phyloP scores from a whole-genome alignment of 2,888 invertebrate species.

The Caenorhabditis zanzibari region DNA sequence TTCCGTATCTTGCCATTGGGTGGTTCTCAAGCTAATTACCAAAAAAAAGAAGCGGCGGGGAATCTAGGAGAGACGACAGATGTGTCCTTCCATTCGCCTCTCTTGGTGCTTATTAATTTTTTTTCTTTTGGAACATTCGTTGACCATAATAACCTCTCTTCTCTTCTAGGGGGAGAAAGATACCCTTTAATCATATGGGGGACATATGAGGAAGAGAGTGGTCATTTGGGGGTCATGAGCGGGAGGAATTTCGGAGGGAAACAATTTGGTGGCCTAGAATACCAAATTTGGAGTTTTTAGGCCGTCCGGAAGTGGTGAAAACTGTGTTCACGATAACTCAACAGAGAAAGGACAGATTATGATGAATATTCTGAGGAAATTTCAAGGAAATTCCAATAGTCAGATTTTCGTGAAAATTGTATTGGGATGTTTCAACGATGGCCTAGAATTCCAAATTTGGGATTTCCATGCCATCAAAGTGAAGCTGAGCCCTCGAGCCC shows the following conservation, averaged over 20 bases:
- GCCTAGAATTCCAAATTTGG: no score
- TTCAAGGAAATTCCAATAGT: no score
- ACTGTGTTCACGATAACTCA: no score
- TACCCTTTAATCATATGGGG: constrained; percentile 43
- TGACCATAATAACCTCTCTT: constrained; percentile 8
- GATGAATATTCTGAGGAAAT: no score
- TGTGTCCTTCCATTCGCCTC: constrained; percentile 41
- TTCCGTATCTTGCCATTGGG: not conserved
- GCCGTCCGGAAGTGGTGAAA: no score
- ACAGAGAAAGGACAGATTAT: no score
- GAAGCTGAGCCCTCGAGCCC: no score
- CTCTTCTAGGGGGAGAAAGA: constrained; percentile 3
- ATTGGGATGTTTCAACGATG: no score
- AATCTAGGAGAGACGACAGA: constrained; percentile 25
- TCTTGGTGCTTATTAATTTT: constrained; percentile 59
- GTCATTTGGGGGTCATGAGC: constrained; percentile 47
- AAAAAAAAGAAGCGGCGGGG: not conserved
- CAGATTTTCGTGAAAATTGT: no score
- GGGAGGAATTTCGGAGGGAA: not conserved
- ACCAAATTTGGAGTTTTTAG: no score
- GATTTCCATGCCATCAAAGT: no score
- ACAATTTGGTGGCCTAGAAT: not conserved
- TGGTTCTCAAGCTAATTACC: constrained; percentile 56
- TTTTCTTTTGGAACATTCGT: not conserved
- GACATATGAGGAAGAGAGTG: not conserved